These are phyloP conservation scores for Equus przewalskii DNA, from an alignment of 2,113 vertebrate species.

Conservation along the genomic window DNA sequence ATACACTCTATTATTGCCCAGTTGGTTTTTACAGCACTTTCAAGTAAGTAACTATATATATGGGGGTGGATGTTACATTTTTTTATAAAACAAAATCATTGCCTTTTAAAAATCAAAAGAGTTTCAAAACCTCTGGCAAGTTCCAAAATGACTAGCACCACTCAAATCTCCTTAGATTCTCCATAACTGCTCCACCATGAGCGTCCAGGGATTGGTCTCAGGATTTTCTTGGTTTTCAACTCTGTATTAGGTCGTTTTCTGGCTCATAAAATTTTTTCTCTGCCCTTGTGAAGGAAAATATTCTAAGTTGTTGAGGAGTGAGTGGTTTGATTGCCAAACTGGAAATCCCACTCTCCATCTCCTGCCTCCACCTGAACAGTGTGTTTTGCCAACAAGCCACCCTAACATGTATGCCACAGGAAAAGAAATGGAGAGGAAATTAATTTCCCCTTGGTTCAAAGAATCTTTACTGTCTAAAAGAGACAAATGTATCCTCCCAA, in stretches of 20 bases:
- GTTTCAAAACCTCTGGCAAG: not conserved
- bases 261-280: not conserved
- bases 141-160: not conserved
- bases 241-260: constrained; percentile 8
- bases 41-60: not conserved
- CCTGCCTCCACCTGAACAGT: not conserved
- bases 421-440: not conserved
- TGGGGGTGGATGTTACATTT: not conserved
- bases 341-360: not conserved
- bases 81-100: constrained; percentile 49
- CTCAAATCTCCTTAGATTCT: not conserved
- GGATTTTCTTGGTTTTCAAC: not conserved
- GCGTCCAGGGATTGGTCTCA: not conserved
- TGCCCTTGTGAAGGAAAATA: not conserved
- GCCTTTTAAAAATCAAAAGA: not conserved
- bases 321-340: not conserved
- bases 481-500: not conserved
- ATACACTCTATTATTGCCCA: not conserved
- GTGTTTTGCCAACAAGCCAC: not conserved
- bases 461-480: not conserved
- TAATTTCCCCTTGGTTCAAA: not conserved
- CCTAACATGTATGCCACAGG: not conserved
- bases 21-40: not conserved
- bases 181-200: not conserved
- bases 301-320: not conserved